These are phyloP conservation scores for Drosophila putrida DNA, from an alignment of 2,888 invertebrate species.

Conservation along the genomic window DNA sequence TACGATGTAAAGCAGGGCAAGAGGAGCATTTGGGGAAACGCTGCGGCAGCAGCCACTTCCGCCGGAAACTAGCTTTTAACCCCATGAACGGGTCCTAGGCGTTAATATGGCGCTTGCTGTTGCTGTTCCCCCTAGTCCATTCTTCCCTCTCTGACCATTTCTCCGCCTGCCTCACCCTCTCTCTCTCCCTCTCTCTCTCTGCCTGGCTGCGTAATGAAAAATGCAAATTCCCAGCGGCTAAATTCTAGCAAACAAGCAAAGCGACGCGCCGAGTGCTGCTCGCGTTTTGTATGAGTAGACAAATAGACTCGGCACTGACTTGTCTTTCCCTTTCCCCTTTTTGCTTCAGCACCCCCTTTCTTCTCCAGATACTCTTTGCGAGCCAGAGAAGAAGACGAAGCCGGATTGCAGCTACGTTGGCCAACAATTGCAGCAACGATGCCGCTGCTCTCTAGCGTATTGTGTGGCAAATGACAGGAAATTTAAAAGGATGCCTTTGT, in stretches of 20 bases:
- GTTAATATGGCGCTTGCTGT: conserved; percentile 76
- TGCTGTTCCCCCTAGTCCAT: not conserved
- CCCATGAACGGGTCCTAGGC: conserved; percentile 78
- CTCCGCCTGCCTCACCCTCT: not conserved
- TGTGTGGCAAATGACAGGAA: conserved; percentile 82
- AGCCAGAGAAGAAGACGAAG: conserved; percentile 18
- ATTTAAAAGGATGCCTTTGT: conserved; percentile 82
- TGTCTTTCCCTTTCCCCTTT: conserved; percentile 14
- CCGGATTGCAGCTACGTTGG: conserved; percentile 41
- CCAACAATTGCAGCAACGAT: conserved; percentile 69
- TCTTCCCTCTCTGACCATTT: not conserved
- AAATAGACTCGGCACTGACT: conserved; percentile 69
- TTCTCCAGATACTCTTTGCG: not conserved
- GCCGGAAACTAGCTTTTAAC: conserved; percentile 82
- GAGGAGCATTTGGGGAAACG: conserved; percentile 50
- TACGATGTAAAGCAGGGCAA: not conserved
- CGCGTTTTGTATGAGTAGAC: conserved; percentile 64
- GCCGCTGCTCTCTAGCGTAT: conserved; percentile 75
- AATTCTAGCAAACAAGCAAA: conserved; percentile 83
- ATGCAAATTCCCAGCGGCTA: conserved; percentile 84
- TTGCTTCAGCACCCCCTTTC: not conserved
- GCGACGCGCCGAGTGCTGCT: conserved; percentile 71
- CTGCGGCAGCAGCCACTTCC: conserved; percentile 80
- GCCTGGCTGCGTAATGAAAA: conserved; percentile 82
- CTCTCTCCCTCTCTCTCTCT: conserved; percentile 6